phyloP scores from a whole-genome alignment of 53 echinoderm and acorn worm genomes.

The Patiria pectinifera region DNA sequence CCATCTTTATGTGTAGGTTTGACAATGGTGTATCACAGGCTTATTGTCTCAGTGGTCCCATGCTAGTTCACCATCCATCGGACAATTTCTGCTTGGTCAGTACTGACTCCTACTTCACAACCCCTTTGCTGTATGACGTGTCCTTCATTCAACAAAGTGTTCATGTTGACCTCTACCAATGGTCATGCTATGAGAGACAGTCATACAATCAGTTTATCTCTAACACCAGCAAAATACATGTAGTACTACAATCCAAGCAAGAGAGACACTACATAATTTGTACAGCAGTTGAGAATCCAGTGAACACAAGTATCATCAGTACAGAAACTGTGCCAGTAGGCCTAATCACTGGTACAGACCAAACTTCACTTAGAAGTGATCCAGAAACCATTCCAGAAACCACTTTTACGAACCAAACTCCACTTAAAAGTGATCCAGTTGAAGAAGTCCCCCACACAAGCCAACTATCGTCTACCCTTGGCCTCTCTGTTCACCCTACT shows the following conservation, averaged over 20 bases:
- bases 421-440: not conserved
- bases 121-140: not conserved
- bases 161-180: not conserved
- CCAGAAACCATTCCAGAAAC: not conserved
- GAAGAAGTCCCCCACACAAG: not conserved
- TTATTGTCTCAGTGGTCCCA: constrained; percentile 25
- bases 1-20: constrained; percentile 16
- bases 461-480: not conserved
- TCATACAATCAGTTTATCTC: not conserved
- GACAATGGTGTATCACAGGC: not conserved
- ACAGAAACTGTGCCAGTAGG: not conserved
- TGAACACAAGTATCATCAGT: not conserved
- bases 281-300: not conserved
- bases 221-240: constrained; percentile 15
- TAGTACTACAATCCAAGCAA: not conserved
- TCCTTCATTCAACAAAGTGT: not conserved
- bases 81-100: not conserved
- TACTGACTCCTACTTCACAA: constrained; percentile 15
- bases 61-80: constrained; percentile 14
- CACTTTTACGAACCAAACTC: not conserved
- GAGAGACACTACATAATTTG: not conserved
- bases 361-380: not conserved
- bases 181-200: constrained; percentile 9
- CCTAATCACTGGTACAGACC: not conserved
- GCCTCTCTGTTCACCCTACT: not conserved